These are phyloP conservation scores for Antennarius maculatus DNA, from an alignment of 2,797 vertebrate species.

Conservation along the genomic window DNA sequence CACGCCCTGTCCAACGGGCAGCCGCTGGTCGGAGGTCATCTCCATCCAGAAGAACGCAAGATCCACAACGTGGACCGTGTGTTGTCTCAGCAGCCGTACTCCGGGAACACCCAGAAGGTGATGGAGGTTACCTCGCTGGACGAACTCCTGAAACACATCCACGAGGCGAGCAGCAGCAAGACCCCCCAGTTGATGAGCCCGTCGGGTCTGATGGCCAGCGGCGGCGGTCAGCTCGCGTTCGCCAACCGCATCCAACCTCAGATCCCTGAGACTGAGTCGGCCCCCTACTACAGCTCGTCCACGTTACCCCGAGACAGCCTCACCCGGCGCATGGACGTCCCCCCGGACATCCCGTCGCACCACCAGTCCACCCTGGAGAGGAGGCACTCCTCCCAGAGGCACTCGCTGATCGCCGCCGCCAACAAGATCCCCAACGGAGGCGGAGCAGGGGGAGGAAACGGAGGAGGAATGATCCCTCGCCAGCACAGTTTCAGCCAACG, in stretches of 20 bases:
- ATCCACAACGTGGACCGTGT: slow-evolving; percentile 85
- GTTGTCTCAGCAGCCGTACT: slow-evolving; percentile 81
- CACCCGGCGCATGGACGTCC: slow-evolving; percentile 88
- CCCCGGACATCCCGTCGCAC: slow-evolving; percentile 82
- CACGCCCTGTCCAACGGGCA: slow-evolving; percentile 79
- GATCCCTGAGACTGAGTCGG: slow-evolving; percentile 83
- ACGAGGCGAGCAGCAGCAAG: slow-evolving; percentile 82
- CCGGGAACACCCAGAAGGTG: slow-evolving; percentile 84
- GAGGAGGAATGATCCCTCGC: slow-evolving; percentile 78
- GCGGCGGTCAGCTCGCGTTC: slow-evolving; percentile 74
- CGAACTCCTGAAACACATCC: slow-evolving; percentile 90
- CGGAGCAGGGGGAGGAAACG: slow-evolving; percentile 46
- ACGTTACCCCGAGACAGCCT: slow-evolving; percentile 86
- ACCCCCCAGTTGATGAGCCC: slow-evolving; percentile 78
- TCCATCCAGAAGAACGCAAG: slow-evolving; percentile 84
- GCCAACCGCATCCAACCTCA: slow-evolving; percentile 85
- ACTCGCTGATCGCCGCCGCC: slow-evolving; percentile 82
- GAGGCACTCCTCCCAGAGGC: slow-evolving; percentile 82
- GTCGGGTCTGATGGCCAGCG: slow-evolving; percentile 75
- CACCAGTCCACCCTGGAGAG: slow-evolving; percentile 84
- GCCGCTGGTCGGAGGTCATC: slow-evolving; percentile 60
- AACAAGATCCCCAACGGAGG: slow-evolving; percentile 78
- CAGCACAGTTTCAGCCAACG: slow-evolving; percentile 87
- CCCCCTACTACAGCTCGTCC: slow-evolving; percentile 85
- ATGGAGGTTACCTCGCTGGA: slow-evolving; percentile 91